phyloP scores from a whole-genome alignment of 2,888 invertebrate genomes.

The Globia sparganii region DNA sequence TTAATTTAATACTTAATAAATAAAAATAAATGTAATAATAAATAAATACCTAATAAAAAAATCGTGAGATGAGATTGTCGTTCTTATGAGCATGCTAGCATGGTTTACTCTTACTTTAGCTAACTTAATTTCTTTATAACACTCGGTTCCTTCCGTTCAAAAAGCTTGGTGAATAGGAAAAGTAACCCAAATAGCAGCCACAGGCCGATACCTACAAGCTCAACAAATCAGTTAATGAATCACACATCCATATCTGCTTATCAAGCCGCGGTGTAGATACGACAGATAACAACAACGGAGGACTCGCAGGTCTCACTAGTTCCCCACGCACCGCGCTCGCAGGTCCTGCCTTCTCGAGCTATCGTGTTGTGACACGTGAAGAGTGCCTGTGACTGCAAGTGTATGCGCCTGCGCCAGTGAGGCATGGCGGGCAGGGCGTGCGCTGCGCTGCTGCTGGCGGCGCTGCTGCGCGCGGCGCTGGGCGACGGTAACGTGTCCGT shows the following conservation, averaged over 20 bases:
- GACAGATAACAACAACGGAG: slow-evolving; percentile 48
- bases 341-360: background rate
- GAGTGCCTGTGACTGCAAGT: slow-evolving; percentile 2
- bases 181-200: slow-evolving; percentile 11
- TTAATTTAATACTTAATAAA: too few relatives aligned
- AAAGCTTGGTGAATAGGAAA: slow-evolving; percentile 20
- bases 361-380: background rate
- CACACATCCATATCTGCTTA: slow-evolving; percentile 64
- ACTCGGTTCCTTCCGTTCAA: background rate
- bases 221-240: slow-evolving; percentile 56
- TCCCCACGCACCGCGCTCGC: slow-evolving; percentile 4
- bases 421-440: background rate
- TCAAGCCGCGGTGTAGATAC: slow-evolving; percentile 55
- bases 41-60: too few relatives aligned
- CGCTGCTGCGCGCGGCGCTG: slow-evolving; percentile 41
- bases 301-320: slow-evolving; percentile 28
- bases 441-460: slow-evolving; percentile 25
- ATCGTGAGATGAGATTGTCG: too few relatives aligned
- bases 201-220: background rate
- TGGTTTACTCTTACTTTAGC: too few relatives aligned
- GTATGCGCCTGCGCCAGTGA: background rate
- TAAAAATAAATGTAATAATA: too few relatives aligned
- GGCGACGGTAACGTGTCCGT: slow-evolving; percentile 70
- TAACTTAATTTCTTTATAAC: background rate
- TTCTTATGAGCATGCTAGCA: too few relatives aligned